phyloP scores from a whole-genome alignment of 2,888 invertebrate genomes.

The Amblyjoppa fuscipennis region DNA sequence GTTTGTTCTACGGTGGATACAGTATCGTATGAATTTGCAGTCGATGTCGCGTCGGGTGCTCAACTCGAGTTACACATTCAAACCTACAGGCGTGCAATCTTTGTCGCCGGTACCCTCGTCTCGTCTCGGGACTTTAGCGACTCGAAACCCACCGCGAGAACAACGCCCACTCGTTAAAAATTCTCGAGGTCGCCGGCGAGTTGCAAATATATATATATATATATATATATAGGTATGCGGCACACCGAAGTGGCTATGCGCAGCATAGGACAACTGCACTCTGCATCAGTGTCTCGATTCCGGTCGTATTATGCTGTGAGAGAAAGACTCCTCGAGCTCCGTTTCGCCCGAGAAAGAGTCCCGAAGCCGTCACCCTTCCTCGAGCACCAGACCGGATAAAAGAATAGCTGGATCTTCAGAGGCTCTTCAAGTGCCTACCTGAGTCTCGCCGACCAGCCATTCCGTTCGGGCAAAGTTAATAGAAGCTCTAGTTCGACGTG shows the following conservation, averaged over 20 bases:
- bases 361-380: constrained; percentile 51
- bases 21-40: constrained; percentile 28
- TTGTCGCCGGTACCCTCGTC: constrained; percentile 44
- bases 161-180: constrained; percentile 65
- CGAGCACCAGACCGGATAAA: constrained; percentile 34
- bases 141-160: constrained; percentile 52
- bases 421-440: constrained; percentile 60
- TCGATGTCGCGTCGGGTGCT: constrained; percentile 26
- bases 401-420: constrained; percentile 49
- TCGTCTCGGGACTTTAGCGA: constrained; percentile 45
- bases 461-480: constrained; percentile 53
- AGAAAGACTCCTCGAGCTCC: constrained; percentile 32
- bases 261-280: constrained; percentile 29
- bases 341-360: constrained; percentile 51
- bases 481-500: constrained; percentile 43
- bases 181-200: constrained; percentile 56
- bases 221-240: constrained; percentile 15
- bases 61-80: constrained; percentile 26
- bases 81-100: constrained; percentile 15
- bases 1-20: background rate
- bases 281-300: constrained; percentile 45
- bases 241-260: constrained; percentile 21
- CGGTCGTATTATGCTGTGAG: background rate
- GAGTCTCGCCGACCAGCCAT: constrained; percentile 50
- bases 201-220: constrained; percentile 17